Base-by-base conservation (phyloP, 1,140 invertebrate genomes). In the Polyergus mexicanus region DNA sequence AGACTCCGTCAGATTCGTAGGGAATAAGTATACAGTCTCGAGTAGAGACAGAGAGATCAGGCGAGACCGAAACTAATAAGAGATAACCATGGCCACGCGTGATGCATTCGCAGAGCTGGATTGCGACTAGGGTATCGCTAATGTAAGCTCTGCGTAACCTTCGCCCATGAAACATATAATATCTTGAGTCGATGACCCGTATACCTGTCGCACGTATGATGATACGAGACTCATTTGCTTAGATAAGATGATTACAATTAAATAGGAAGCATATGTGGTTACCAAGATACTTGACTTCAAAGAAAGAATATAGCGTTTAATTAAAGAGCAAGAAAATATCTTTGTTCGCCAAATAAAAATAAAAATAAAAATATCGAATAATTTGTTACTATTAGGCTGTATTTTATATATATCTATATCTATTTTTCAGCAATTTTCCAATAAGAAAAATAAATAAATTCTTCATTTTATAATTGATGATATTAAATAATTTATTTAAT, bases 1-100 rank as follows among this genome's bases (percentile, higher is more conserved):
- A 80, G 76, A 72, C 78, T 81, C 68, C 32, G 38, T 84, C 80
- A 84, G 28, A 84, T 84, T 75, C 8, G 16, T 56, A 28, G 69
- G n/a, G 32, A 44, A 60, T 47, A 68, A 54, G 66, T 71, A 11
- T 75, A 38, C 66, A 35, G 54, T n/a, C 65, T 69, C 22, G 38
- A 44, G 66, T 51, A 41, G 32, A 35, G 25, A 81, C 54, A 35
- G 44, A 76, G 28, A 51, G 54, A 84, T 60, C 19, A 41, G 58
- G 51, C 65, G 28, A 38, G 63, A 74, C 66, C 22, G 38, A 19
- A 41, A 84, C 56, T 71, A 76, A 75, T 44, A 51, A 84, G 80
- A 84, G 69, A 62, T 76, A 69, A 75, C n/a, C 60, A n/a, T 66
- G 32, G 56, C 47, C 32, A 41, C 28, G 56, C 65, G 56, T 54